Evolutionary conservation across 1,140 invertebrate genomes (phyloP), one percentile per base, ranked within the genome.

Genomic region (Drosophila pruinosa): DNA sequence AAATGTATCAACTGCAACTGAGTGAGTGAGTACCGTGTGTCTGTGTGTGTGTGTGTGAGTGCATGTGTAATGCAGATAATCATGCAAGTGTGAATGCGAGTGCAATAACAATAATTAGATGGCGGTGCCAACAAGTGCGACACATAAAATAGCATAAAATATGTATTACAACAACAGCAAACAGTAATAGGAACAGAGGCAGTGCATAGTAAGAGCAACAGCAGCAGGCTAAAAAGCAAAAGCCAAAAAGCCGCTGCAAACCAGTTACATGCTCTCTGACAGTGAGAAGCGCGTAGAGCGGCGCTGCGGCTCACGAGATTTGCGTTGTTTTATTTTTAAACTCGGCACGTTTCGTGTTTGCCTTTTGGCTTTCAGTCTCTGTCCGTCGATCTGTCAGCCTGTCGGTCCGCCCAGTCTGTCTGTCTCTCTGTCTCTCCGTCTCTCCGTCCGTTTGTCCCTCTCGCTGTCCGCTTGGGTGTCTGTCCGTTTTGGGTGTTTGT

Each of bases 251-350:
- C 80, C 62, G 80, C 68, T 64, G 70, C 56, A 86, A 86, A 86
- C 81, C 81, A 86, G 81, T 86, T 86, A 72, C 52, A 86, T 68
- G 26, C 59, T 31, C 36, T 56, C 48, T 57, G 52, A 22, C 61
- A 64, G 68, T 71, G 65, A 71, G 67, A 78, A 85, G 73, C 76
- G 78, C 78, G 72, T 72, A 75, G 75, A 82, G 53, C 61, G 72
- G 65, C 41, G 43, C 57, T 54, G 52, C 21, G 43, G 41, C 57
- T 68, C 80, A 83, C 80, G 80, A 83, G 79, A 83, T 83, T 85
- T 83, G 67, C 64, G 78, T 82, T 83, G 79, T 82, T 83, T 82
- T 82, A 82, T 81, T 82, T 81, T 82, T 78, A 83, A 82, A 82
- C 74, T 61, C 75, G 80, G 79, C 79, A 83, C 79, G 79, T 83